Evolutionary conservation across 2,113 vertebrate species (phyloP), one percentile per base, ranked within the genome.

Genomic region (Halichoeres trimaculatus): DNA sequence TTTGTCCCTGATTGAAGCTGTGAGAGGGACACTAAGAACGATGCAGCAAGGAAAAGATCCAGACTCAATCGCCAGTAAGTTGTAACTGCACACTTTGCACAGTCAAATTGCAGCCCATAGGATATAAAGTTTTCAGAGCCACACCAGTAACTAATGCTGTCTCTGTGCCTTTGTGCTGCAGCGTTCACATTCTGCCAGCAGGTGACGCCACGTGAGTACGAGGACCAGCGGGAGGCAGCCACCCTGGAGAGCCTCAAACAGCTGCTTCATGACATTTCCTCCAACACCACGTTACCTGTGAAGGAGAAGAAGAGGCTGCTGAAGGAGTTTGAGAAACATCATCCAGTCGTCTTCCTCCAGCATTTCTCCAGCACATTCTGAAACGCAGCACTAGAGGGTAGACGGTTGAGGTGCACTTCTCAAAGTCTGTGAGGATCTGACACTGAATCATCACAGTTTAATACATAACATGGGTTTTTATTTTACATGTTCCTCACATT

Each of bases 111-210:
- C n/a, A n/a, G n/a, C n/a, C n/a, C n/a, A n/a, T n/a, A n/a, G n/a
- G n/a, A n/a, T n/a, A n/a, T n/a, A n/a, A n/a, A n/a, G n/a, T n/a
- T n/a, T n/a, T n/a, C n/a, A n/a, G n/a, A n/a, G n/a, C n/a, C n/a
- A n/a, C n/a, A n/a, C n/a, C n/a, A n/a, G n/a, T n/a, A n/a, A n/a
- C 38, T 1, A 1, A 40, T 5, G 2, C 47, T 10, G 23, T 14
- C 17, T 8, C 73, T 43, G 2, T 10, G 22, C 2, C 14, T 81
- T n/a, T 69, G 43, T 70, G 45, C 77, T 72, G 76, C 87, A 97
- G 95, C 85, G 10, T 96, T 96, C 84, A 91, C 89, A 12, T 96
- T 96, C 93, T 96, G 96, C 83, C 90, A 95, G 81, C 91, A 66
- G n/a, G 88, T 95, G 81, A 92, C 94, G 2, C 1, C 77, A 22